Evolutionary conservation across 2,797 vertebrate species (phyloP), one percentile per base, ranked within the genome.

Genomic region (Selene dorsalis): DNA sequence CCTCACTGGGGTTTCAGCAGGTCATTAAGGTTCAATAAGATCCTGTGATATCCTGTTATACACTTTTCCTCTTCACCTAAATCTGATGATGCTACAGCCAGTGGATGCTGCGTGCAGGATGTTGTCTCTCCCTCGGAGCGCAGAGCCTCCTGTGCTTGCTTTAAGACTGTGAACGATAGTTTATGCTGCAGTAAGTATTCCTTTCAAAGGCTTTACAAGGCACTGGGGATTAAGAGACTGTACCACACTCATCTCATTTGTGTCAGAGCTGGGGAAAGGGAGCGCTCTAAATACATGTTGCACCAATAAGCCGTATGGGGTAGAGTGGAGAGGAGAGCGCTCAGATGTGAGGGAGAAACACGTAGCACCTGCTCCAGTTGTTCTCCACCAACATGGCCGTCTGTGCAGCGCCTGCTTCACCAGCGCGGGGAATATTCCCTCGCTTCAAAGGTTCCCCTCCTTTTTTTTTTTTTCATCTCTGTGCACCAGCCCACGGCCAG

Each of bases 401-500:
- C 89, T 85, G 76, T 79, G 73, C 82, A 78, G 82, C 13, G 72
- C 84, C 86, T 69, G 69, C 85, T 83, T 90, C 87, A 84, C 73
- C 68, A 86, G 84, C 85, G 88, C 88, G 82, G 86, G 82, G 88
- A 93, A 91, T 87, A 91, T 92, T 92, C 90, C 88, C 92, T 84
- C 72, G 86, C 94, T 94, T 94, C 94, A 94, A 95, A 95, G 92
- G 91, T 92, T 91, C 90, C 84, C 87, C 84, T 47, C 68, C 53
- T 73, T 88, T 89, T 92, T 88, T 73, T 88, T 89, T 92, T 87
- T 90, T 91, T 88, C 92, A 93, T 93, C 87, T 93, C 79, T 67
- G 84, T 88, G 90, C 94, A 91, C 88, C 92, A 93, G 94, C 94
- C 93, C 93, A 93, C 88, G 92, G 94, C 94, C 94, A 94, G 91